These are phyloP conservation scores for Alaudala cheleensis DNA, from an alignment of 2,113 vertebrate genomes.

Conservation along the genomic window DNA sequence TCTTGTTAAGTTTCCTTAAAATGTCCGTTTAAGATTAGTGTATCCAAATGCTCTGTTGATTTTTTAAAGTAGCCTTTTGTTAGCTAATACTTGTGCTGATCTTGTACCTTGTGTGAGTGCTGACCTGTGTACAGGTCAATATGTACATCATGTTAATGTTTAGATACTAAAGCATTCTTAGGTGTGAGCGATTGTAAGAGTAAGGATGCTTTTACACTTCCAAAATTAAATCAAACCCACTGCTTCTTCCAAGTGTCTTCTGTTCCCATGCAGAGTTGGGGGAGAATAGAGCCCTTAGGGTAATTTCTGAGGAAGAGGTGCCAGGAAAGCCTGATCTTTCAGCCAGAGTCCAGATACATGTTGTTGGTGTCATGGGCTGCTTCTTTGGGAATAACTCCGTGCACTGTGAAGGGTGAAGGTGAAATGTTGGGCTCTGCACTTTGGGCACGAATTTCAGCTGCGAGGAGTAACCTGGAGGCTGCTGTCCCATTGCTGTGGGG, in stretches of 20 bases:
- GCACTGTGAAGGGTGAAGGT: neutral
- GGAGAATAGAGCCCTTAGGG: rapidly evolving
- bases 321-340: neutral
- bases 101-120: neutral
- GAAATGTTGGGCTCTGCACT: neutral
- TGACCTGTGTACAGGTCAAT: neutral
- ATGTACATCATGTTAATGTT: neutral
- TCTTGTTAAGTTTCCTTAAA: neutral
- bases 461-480: neutral
- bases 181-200: neutral
- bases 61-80: neutral
- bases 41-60: neutral
- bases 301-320: neutral
- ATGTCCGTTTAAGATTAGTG: neutral
- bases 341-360: rapidly evolving
- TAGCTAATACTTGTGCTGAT: neutral
- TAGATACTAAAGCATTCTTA: neutral
- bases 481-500: rapidly evolving
- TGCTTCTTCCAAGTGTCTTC: neutral
- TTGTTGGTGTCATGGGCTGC: rapidly evolving
- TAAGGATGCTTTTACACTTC: neutral
- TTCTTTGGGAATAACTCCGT: neutral
- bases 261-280: neutral
- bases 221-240: neutral
- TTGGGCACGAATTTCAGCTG: rapidly evolving